Conservation (phyloP, 2,113 vertebrate genomes). For the Pelmatolapia mariae region DNA sequence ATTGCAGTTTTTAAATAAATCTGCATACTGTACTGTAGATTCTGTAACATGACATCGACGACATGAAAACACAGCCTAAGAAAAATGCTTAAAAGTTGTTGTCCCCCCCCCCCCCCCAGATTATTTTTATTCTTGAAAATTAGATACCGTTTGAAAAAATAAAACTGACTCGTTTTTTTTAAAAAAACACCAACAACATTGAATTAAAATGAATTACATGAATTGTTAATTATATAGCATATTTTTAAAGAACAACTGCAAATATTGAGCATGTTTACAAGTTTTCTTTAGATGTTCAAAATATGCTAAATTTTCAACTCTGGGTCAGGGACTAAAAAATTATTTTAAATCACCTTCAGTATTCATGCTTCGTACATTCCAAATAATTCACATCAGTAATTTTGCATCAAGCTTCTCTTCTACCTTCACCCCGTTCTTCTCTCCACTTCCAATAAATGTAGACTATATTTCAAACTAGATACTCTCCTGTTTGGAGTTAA, state of each 20-base stretch:
- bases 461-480: constrained; percentile 16
- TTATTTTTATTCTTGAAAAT: background rate
- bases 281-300: background rate
- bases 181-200: background rate
- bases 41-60: background rate
- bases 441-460: background rate
- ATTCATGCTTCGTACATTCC: background rate
- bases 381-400: background rate
- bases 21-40: background rate
- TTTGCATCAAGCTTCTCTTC: background rate
- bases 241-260: background rate
- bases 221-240: background rate
- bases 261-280: background rate
- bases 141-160: background rate
- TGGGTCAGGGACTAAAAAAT: background rate
- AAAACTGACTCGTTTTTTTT: background rate
- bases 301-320: background rate
- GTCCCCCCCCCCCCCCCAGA: fast-evolving
- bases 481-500: constrained; percentile 51
- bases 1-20: background rate
- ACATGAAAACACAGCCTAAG: background rate
- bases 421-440: background rate
- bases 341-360: background rate
- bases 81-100: background rate
- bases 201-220: background rate